A percentile compares a stretch with the other conserved stretches of the same genome.
Evolutionary conservation across 2,888 invertebrate genomes (phyloP).

Genomic region (Isoperla grammatica): DNA sequence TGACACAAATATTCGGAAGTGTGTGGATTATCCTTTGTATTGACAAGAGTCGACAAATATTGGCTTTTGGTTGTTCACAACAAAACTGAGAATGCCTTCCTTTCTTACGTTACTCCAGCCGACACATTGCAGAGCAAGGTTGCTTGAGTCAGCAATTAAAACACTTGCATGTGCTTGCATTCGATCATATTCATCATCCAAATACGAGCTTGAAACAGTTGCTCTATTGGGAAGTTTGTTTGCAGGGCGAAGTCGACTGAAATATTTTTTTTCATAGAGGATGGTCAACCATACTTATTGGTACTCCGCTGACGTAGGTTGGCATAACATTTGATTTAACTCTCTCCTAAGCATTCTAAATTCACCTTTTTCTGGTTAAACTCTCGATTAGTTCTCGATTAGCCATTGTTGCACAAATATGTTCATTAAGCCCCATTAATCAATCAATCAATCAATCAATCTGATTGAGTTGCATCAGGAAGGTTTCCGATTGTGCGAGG

Average conservation of each 20-base stretch:
- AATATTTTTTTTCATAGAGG: not conserved
- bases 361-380: no score
- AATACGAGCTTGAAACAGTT: not conserved
- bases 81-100: conserved; percentile 28
- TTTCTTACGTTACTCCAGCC: conserved; percentile 22
- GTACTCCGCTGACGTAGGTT: not conserved
- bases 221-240: not conserved
- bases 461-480: no score
- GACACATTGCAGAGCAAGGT: not conserved
- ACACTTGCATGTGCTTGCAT: not conserved
- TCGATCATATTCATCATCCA: not conserved
- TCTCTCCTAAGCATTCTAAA: not conserved
- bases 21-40: conserved; percentile 26
- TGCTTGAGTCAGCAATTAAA: not conserved
- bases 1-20: conserved; percentile 25
- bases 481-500: no score
- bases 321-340: not conserved
- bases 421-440: no score
- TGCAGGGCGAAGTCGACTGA: not conserved
- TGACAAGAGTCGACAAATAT: conserved; percentile 28
- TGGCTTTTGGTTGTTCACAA: conserved; percentile 29
- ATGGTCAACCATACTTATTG: not conserved
- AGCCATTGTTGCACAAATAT: no score
- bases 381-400: no score
- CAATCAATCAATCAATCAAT: no score